These are phyloP conservation scores for Leptogaster cylindrica DNA, from an alignment of 2,888 invertebrate genomes.

Conservation along the genomic window DNA sequence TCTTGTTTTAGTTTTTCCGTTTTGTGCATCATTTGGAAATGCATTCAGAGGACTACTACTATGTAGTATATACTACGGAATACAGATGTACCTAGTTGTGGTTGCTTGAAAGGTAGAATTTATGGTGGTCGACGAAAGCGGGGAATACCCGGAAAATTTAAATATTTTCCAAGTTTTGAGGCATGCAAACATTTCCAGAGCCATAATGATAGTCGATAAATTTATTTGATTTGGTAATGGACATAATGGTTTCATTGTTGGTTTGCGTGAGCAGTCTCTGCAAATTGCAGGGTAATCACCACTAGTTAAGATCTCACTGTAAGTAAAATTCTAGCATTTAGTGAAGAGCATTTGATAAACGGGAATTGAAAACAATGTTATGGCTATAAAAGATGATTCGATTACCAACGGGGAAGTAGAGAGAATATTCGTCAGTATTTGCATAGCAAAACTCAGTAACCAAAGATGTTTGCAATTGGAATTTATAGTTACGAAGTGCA, in stretches of 20 bases:
- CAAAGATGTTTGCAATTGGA: background rate
- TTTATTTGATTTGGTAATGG: conserved; percentile 42
- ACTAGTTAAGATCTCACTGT: conserved; percentile 36
- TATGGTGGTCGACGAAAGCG: too few species aligned
- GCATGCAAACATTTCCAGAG: conserved; percentile 21
- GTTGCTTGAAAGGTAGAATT: too few species aligned
- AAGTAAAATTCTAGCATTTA: background rate
- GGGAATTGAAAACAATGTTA: conserved; percentile 37
- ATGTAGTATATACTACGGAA: too few species aligned
- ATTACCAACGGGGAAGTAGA: conserved; percentile 16
- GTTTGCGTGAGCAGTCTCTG: conserved; percentile 39
- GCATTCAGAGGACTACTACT: too few species aligned
- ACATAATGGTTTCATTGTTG: conserved; percentile 40
- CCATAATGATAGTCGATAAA: conserved; percentile 33
- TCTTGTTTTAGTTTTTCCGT: too few species aligned
- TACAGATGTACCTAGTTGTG: too few species aligned
- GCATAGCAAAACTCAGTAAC: conserved; percentile 4
- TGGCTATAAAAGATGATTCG: conserved; percentile 29
- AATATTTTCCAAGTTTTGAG: background rate
- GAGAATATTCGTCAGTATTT: conserved; percentile 15
- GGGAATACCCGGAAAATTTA: too few species aligned
- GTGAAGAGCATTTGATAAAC: conserved; percentile 8
- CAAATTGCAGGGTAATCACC: conserved; percentile 40
- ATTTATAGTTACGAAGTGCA: background rate
- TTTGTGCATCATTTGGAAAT: too few species aligned